Conservation (phyloP, 2,113 vertebrate species). For the Ascaphus truei region DNA sequence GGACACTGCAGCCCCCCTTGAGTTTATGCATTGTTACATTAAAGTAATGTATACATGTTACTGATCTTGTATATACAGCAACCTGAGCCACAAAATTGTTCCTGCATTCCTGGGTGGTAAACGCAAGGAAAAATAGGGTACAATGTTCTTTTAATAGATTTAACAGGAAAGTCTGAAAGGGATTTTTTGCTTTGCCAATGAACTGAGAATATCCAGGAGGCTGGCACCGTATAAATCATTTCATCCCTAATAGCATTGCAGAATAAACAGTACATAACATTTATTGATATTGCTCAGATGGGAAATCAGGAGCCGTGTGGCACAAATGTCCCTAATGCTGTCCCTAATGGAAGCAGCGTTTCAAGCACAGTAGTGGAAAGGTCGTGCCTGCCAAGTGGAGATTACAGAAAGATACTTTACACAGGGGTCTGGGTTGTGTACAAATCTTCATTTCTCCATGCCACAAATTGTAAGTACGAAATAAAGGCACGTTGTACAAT, state of each 20-base stretch:
- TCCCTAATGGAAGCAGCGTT: background rate
- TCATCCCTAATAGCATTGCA: conserved; percentile 44
- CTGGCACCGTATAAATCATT: conserved; percentile 48
- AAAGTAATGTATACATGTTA: too few relatives aligned
- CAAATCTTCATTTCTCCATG: too few relatives aligned
- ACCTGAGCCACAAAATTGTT: too few relatives aligned
- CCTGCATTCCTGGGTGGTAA: too few relatives aligned
- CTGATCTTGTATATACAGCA: too few relatives aligned
- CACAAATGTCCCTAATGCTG: background rate
- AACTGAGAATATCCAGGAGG: background rate
- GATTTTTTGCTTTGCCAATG: background rate
- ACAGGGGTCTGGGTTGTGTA: background rate
- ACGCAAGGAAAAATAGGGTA: too few relatives aligned
- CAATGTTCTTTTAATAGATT: too few relatives aligned
- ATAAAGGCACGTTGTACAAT: too few relatives aligned
- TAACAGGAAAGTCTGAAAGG: too few relatives aligned
- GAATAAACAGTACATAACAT: conserved; percentile 36
- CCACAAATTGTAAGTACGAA: too few relatives aligned
- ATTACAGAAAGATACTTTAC: background rate
- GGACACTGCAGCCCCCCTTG: too few relatives aligned
- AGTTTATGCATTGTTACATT: too few relatives aligned
- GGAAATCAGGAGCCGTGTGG: conserved; percentile 9
- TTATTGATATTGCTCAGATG: conserved; percentile 21
- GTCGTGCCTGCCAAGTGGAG: background rate
- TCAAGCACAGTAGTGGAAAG: background rate